Conservation (phyloP, 2,888 invertebrate species). For the Hyposoter dolosus region DNA sequence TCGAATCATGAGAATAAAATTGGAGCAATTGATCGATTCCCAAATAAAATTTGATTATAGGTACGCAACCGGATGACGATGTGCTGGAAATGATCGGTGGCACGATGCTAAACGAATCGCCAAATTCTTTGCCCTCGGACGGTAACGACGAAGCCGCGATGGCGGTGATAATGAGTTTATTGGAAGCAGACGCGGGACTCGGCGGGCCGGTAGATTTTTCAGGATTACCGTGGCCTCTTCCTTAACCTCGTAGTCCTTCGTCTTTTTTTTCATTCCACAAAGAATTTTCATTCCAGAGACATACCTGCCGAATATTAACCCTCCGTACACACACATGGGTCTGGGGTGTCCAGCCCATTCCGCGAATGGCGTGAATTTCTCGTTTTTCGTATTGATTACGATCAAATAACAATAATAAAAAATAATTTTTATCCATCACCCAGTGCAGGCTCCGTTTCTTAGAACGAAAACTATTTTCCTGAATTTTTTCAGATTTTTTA, state of each 20-base stretch:
- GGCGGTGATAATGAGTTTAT: slow-evolving; percentile 96
- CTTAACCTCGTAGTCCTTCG: slow-evolving; percentile 82
- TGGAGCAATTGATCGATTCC: not conserved
- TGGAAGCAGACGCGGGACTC: slow-evolving; percentile 95
- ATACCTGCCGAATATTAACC: not conserved
- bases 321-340: no score
- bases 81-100: slow-evolving; percentile 88
- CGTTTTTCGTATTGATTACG: no score
- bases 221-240: slow-evolving; percentile 94
- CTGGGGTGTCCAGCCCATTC: no score
- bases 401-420: not conserved
- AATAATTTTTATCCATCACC: no score
- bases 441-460: no score
- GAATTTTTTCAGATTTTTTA: no score
- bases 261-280: not conserved
- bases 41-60: slow-evolving; percentile 73
- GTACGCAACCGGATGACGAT: slow-evolving; percentile 84
- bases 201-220: slow-evolving; percentile 95
- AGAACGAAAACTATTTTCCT: no score
- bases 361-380: no score
- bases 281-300: not conserved
- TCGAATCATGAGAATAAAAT: no score
- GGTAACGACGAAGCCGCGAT: slow-evolving; percentile 96
- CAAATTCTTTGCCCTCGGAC: slow-evolving; percentile 86
- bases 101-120: slow-evolving; percentile 85